A percentile compares a stretch with the other conserved stretches of the same genome.
These are phyloP conservation scores for Psittacula cyanocephala DNA, from an alignment of 2,113 vertebrate genomes.

Conservation along the genomic window DNA sequence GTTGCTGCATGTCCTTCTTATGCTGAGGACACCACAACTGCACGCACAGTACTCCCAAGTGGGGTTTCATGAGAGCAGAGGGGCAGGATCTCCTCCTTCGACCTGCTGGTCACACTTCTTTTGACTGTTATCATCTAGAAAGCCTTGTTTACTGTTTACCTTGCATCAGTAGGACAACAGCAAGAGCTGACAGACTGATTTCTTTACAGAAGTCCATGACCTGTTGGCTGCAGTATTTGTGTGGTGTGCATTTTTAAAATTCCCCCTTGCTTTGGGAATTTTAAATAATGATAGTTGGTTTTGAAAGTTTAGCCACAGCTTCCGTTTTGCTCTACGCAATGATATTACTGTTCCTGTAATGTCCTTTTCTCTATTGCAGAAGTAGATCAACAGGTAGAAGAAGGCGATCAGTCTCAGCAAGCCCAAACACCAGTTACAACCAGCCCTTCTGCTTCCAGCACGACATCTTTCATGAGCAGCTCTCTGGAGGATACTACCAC, in stretches of 20 bases:
- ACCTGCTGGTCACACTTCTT: neutral
- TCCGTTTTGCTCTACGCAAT: neutral
- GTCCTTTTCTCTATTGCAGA: constrained; percentile 62
- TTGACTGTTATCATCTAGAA: neutral
- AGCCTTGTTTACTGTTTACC: neutral
- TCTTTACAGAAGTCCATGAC: neutral
- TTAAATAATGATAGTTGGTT: neutral
- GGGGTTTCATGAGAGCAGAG: neutral
- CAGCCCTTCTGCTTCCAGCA: constrained; percentile 96
- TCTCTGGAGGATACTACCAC: constrained; percentile 97
- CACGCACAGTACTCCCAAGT: neutral
- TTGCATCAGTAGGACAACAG: fast-evolving
- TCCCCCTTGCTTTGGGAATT: neutral
- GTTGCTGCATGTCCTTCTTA: neutral
- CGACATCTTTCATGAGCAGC: constrained; percentile 98
- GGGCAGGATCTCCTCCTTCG: neutral
- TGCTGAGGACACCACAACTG: neutral
- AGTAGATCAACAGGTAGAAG: constrained; percentile 86
- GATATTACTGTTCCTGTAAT: neutral
- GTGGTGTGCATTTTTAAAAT: neutral
- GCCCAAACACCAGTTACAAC: constrained; percentile 96
- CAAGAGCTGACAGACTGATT: neutral
- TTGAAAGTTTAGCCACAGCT: neutral
- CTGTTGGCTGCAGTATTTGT: neutral
- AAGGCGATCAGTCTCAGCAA: constrained; percentile 84